Evolutionary conservation across 2,797 vertebrate genomes (phyloP).

Genomic region (Hydrolagus colliei): DNA sequence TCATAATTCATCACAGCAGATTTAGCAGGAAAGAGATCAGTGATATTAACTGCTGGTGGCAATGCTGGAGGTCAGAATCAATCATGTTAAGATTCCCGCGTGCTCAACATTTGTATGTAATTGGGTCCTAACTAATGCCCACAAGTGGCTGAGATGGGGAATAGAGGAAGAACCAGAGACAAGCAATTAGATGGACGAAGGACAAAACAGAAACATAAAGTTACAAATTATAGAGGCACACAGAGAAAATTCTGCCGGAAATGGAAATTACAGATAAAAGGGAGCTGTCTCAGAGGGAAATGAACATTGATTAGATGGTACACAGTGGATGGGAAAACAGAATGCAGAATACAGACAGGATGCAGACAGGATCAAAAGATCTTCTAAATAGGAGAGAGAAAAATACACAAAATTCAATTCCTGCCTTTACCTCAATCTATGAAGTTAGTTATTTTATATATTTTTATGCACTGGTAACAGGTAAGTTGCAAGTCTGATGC

Average conservation of each 20-base stretch:
- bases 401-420: background rate
- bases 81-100: background rate
- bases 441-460: background rate
- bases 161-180: background rate
- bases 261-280: too few relatives aligned
- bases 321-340: background rate
- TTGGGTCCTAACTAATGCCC: background rate
- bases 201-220: background rate
- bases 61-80: slow-evolving; percentile 1
- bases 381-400: background rate
- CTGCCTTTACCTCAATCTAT: background rate
- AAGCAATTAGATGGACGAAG: background rate
- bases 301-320: background rate
- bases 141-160: background rate
- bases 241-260: too few relatives aligned
- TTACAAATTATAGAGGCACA: too few relatives aligned
- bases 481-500: background rate
- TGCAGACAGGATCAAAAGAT: background rate
- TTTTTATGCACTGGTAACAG: background rate
- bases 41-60: background rate
- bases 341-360: background rate
- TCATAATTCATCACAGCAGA: background rate
- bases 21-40: background rate
- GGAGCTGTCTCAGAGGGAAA: background rate
- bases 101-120: background rate